Evolutionary conservation across 2,113 vertebrate genomes (phyloP).

Genomic region (Coregonus clupeaformis): DNA sequence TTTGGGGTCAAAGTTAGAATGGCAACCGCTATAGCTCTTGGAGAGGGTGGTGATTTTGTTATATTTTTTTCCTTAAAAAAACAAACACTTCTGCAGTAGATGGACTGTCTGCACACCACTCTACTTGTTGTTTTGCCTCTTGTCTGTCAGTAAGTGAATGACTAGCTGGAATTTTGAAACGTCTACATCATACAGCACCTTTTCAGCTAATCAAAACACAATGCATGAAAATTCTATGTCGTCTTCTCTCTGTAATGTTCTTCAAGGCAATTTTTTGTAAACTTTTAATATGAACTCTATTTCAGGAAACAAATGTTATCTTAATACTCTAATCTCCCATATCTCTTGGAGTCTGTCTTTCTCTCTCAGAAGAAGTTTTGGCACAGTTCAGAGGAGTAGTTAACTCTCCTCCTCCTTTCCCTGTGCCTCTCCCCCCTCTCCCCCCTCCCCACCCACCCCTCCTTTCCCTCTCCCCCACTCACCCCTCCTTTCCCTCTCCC

Average conservation of each 20-base stretch:
- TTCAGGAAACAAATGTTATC: background rate
- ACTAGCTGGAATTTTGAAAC: background rate
- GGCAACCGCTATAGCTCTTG: background rate
- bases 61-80: too few relatives aligned
- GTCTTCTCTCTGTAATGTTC: background rate
- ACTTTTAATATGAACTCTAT: background rate
- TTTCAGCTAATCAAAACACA: too few relatives aligned
- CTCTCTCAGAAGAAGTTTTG: background rate
- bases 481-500: too few relatives aligned
- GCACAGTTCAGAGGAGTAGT: background rate
- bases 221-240: background rate
- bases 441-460: too few relatives aligned
- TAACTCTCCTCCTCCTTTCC: background rate
- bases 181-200: too few relatives aligned
- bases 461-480: too few relatives aligned
- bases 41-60: background rate
- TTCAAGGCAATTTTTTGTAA: background rate
- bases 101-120: too few relatives aligned
- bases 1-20: constrained; percentile 11
- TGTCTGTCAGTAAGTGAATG: background rate
- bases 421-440: too few relatives aligned
- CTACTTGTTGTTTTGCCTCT: background rate
- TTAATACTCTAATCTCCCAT: background rate
- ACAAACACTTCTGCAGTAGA: background rate
- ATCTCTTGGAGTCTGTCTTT: background rate